A percentile compares a stretch with the other conserved stretches of the same genome.
phyloP scores from a whole-genome alignment of 2,797 vertebrate species.

The Peromyscus aztecus region DNA sequence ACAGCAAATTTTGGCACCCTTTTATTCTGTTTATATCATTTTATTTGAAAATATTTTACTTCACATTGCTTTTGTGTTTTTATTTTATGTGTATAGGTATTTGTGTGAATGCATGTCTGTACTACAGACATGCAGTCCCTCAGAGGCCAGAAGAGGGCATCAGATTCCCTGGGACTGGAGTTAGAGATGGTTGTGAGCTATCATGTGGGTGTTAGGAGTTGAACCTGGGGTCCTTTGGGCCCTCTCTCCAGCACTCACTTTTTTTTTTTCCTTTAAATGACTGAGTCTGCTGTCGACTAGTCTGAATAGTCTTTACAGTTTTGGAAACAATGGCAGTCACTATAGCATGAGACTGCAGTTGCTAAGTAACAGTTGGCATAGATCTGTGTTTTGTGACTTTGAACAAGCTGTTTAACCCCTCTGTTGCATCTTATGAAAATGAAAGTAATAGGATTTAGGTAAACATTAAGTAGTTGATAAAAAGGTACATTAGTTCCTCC shows the following conservation, averaged over 20 bases:
- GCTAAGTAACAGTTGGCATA: background rate
- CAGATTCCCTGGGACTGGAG: background rate
- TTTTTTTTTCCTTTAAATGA: background rate
- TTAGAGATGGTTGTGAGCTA: background rate
- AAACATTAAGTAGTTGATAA: slow-evolving; percentile 49
- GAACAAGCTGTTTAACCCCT: slow-evolving; percentile 22
- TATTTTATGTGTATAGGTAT: background rate
- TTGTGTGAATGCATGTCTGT: background rate
- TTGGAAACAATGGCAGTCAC: background rate
- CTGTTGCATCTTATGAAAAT: background rate
- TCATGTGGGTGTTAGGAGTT: background rate
- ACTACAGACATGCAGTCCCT: background rate
- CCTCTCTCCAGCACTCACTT: background rate
- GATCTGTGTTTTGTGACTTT: slow-evolving; percentile 33
- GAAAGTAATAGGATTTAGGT: background rate
- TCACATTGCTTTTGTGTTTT: background rate
- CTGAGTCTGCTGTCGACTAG: background rate
- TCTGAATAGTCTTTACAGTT: slow-evolving; percentile 39
- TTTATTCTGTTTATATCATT: slow-evolving; percentile 20
- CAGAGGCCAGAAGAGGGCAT: background rate
- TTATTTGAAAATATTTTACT: slow-evolving; percentile 25
- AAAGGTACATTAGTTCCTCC: slow-evolving; percentile 38
- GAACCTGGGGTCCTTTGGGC: background rate
- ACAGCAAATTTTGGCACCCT: background rate
- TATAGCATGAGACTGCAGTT: background rate